Evolutionary conservation across 1,140 invertebrate genomes (phyloP), one percentile per base, ranked within the genome.

Genomic region (Drosophila willistoni): DNA sequence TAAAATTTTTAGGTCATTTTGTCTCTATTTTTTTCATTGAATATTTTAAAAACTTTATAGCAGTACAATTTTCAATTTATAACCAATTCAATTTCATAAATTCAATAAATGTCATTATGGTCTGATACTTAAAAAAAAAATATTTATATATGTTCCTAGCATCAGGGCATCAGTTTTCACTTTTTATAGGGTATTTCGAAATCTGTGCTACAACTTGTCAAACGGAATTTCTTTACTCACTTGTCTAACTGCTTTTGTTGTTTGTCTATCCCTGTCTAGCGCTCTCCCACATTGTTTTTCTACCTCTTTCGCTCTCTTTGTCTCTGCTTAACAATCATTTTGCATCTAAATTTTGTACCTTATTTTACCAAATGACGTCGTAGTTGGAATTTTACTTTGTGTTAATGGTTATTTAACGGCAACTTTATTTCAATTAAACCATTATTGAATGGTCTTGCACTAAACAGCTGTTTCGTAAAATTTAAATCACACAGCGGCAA

Each of bases 351-450:
- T 81, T 59, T 64, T 78, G 56, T 70, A 72, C 63, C 33, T 29
- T 72, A 57, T 61, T 55, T 57, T 25, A 44, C 9, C 47, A n/a
- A 44, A 61, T 83, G 64, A 76, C 72, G 79, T 87, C 72, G 79
- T 87, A 68, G 57, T 66, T 79, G 64, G 60, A 71, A 9, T 65
- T 68, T 75, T 3, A 36, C 7, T 61, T 60, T 47, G 47, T 56
- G 63, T 57, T 54, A 47, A 17, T 36, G 34, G n/a, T 7, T 17
- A 29, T 67, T 59, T 34, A 34, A 47, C 13, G 22, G 12, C 29
- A 17, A 10, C 9, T 42, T 36, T 19, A 25, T 17, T 62, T 62
- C 2, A 59, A 59, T 36, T 59, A 2, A 10, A 22, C 14, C 36
- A 7, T 4, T 17, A 60, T 39, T 54, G 34, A 44, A 39, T 12